Evolutionary conservation across 2,888 invertebrate species (phyloP).

Genomic region (Thumatha senex): DNA sequence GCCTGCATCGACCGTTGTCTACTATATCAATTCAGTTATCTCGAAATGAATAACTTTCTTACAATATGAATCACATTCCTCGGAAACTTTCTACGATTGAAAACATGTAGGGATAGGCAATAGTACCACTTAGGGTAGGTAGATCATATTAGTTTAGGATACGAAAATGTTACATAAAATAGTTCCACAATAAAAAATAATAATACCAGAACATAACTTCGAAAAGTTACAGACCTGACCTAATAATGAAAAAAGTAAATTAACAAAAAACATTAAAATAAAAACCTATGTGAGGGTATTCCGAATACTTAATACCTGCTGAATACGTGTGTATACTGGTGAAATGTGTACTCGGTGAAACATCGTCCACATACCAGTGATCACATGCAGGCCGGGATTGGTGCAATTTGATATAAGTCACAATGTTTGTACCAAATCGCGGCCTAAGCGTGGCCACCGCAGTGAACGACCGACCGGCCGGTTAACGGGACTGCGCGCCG

Average conservation of each 20-base stretch:
- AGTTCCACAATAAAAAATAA: not conserved
- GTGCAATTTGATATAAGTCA: slow-evolving; percentile 80
- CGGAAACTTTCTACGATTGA: slow-evolving; percentile 39
- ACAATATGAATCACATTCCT: slow-evolving; percentile 64
- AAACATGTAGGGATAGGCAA: slow-evolving; percentile 13
- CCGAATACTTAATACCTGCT: slow-evolving; percentile 39
- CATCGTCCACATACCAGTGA: slow-evolving; percentile 46
- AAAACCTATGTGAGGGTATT: slow-evolving; percentile 21
- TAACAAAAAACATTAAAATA: slow-evolving; percentile 4
- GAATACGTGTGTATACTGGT: slow-evolving; percentile 35
- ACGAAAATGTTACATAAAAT: slow-evolving; percentile 3
- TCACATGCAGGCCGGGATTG: slow-evolving; percentile 83
- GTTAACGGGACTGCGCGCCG: slow-evolving; percentile 79
- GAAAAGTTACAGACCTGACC: slow-evolving; percentile 18
- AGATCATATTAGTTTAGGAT: slow-evolving; percentile 5
- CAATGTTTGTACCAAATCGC: slow-evolving; percentile 82
- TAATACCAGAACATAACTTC: slow-evolving; percentile 2
- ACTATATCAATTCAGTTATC: slow-evolving; percentile 69
- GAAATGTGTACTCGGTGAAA: slow-evolving; percentile 20
- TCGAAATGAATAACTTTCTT: slow-evolving; percentile 66
- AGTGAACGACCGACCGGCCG: slow-evolving; percentile 77
- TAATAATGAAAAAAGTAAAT: slow-evolving; percentile 18
- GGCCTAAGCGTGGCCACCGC: slow-evolving; percentile 82
- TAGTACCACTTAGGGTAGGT: not conserved
- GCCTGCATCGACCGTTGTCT: slow-evolving; percentile 53